Evolutionary conservation across 2,888 invertebrate species (phyloP).

Genomic region (Apeira syringaria): DNA sequence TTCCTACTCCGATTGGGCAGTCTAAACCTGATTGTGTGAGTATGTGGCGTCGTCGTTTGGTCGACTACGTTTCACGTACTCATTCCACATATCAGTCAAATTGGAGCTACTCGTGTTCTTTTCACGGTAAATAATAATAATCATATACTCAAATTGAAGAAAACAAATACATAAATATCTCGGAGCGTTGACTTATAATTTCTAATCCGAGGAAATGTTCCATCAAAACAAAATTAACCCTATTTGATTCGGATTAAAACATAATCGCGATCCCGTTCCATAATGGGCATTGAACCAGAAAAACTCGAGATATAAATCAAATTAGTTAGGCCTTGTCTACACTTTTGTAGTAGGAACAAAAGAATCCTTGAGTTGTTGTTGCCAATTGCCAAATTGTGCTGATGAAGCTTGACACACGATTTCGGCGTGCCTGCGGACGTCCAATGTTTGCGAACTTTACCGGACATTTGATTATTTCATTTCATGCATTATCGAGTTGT

Average conservation of each 20-base stretch:
- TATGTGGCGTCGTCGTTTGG: conserved; percentile 38
- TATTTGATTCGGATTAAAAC: conserved; percentile 16
- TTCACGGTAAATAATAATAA: conserved; percentile 8
- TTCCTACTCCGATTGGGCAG: conserved; percentile 75
- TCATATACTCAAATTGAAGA: background rate
- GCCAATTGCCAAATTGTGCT: conserved; percentile 55
- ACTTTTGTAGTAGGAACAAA: conserved; percentile 41
- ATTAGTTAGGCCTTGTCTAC: conserved; percentile 33
- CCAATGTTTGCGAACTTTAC: conserved; percentile 29
- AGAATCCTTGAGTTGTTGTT: conserved; percentile 55
- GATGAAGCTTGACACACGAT: conserved; percentile 44
- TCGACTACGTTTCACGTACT: conserved; percentile 38
- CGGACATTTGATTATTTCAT: no score
- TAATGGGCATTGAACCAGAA: conserved; percentile 6
- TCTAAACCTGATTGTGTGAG: conserved; percentile 67
- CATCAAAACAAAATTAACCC: conserved; percentile 7
- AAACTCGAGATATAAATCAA: conserved; percentile 22
- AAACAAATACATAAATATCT: background rate
- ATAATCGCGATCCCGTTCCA: conserved; percentile 5
- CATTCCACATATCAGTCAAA: conserved; percentile 28
- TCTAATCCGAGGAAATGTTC: background rate
- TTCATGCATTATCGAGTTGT: no score
- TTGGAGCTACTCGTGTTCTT: conserved; percentile 20
- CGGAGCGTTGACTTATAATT: conserved; percentile 12
- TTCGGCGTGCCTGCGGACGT: conserved; percentile 46